A percentile compares a stretch with the other conserved stretches of the same genome.
Conservation (phyloP, 2,888 invertebrate genomes). For the Epicampocera succincta region DNA sequence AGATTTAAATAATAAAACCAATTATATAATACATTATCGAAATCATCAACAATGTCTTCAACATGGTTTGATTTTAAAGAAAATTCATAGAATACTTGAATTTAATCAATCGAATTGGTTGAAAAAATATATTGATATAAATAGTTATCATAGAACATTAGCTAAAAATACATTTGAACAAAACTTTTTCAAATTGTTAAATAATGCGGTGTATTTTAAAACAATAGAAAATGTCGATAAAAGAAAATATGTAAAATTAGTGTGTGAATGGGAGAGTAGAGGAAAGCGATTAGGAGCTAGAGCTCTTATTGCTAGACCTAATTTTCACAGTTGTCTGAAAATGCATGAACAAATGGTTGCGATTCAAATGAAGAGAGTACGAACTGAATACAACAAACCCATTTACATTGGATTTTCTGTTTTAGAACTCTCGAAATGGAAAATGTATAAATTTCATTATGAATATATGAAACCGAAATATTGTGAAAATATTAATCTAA, state of each 20-base stretch:
- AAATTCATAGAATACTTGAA: constrained; percentile 72
- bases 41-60: constrained; percentile 72
- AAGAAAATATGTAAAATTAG: constrained; percentile 65
- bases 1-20: constrained; percentile 72
- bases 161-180: constrained; percentile 76
- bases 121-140: constrained; percentile 70
- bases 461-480: not conserved
- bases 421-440: no score
- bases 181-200: constrained; percentile 77
- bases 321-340: not conserved
- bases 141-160: constrained; percentile 71
- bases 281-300: constrained; percentile 43
- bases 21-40: constrained; percentile 61
- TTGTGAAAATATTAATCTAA: not conserved
- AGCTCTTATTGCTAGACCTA: constrained; percentile 19
- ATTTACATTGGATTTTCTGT: constrained; percentile 8
- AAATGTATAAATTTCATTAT: constrained; percentile 1
- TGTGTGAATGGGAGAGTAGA: constrained; percentile 57
- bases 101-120: constrained; percentile 73
- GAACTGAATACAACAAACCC: not conserved
- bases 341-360: not conserved
- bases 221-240: constrained; percentile 71
- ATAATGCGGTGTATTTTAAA: constrained; percentile 73
- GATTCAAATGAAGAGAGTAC: not conserved
- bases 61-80: constrained; percentile 72